Base-by-base conservation (phyloP, 2,113 vertebrate species). In the Chamaea fasciata region DNA sequence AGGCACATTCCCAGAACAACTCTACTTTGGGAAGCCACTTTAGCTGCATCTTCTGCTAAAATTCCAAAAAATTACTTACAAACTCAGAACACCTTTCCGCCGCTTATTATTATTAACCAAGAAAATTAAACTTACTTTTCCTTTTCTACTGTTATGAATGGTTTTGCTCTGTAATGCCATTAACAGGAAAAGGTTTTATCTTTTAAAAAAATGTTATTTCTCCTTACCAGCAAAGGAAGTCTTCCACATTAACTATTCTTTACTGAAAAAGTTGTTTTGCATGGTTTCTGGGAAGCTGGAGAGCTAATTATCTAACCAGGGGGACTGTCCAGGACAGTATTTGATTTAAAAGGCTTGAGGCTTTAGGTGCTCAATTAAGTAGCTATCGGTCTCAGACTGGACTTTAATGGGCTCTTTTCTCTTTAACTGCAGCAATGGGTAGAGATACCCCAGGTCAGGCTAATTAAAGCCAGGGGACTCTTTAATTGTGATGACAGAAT, bases 361-460 rank as follows among this genome's bases (percentile, higher is more conserved):
- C 98, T 98, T 99, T 98, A 99, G 98, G 99, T 99, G 98, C 98
- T 99, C 98, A 99, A 99, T 99, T 99, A 99, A 99, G 98, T 98
- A 98, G 98, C 98, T 99, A 99, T 98, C 97, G 98, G 98, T 99
- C 99, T 99, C 98, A 98, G 98, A 98, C 98, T 98, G 98, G 98
- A 98, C 98, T 98, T 98, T 99, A 99, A 99, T 99, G 98, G 99
- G 98, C 98, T 98, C 98, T 98, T 98, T 98, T 98, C 98, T 98
- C 98, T 98, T 98, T 98, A 99, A 98, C 98, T 99, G 98, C 97
- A 98, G 98, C 97, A 97, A 98, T 76, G 96, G 97, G 97, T 97
- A 98, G 98, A 98, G 97, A 98, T 98, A 98, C 98, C 98, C 97
- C 97, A 96, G 98, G 98, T 99, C 98, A 98, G 98, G 97, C 98